Base-by-base conservation (phyloP, 2,797 vertebrate genomes). In the Heterohyrax brucei region DNA sequence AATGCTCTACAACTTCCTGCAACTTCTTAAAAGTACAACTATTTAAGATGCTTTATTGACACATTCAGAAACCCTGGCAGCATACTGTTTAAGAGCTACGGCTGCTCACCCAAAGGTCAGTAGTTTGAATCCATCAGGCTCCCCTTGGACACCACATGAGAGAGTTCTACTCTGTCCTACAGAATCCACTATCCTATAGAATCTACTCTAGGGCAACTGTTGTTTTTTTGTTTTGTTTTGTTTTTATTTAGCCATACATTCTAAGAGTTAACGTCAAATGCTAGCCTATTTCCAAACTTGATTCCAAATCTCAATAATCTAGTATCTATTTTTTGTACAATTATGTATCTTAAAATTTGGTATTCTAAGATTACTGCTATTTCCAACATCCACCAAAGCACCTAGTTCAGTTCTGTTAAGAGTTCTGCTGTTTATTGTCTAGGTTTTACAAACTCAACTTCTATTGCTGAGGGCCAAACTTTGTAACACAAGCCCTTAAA, bases 231-330 rank as follows among this genome's bases (percentile, higher is more conserved):
- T 39, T 39, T 39, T 39, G 39, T 39, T 39, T 39, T 39, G 39
- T 39, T 39, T 39, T 39, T 39, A 2, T 39, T 39, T 64, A 70
- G 4, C 21, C 39, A 80, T 46, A 84, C 1, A 66, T n/a, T 82
- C 56, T 78, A 82, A 75, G 28, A 73, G 72, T 77, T 62, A 72
- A 33, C 59, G 33, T 77, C 39, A 64, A 79, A 78, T 50, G 8
- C 44, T 78, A 76, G 64, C 7, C 10, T 79, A 39, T 53, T 93
- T 26, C 28, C 4, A 79, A 80, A 62, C 19, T 48, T 18, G 26
- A 87, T 89, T 90, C 1, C 5, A 44, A 82, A 66, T 89, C 48
- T 73, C 76, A 86, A 75, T 56, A 83, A 46, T 46, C 83, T 89
- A 1, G 26, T 82, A 12, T 14, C 19, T 73, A 64, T 21, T 59